Percentiles rank a stretch among this genome's conserved stretches.
Evolutionary conservation across 1,140 invertebrate genomes (phyloP).

Genomic region (Diorhabda elongata): DNA sequence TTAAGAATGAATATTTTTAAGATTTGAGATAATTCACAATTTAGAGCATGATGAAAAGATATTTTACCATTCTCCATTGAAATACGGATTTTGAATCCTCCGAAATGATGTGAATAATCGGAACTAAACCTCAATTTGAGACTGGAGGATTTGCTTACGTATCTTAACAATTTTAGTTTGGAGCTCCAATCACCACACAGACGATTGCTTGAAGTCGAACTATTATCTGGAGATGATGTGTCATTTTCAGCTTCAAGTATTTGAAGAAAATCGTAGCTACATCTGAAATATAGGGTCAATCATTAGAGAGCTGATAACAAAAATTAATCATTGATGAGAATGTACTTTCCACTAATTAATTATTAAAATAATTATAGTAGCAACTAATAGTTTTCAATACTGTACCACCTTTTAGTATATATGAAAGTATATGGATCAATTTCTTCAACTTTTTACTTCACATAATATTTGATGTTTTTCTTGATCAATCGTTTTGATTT

Average conservation of each 20-base stretch:
- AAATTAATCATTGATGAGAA: too few relatives aligned
- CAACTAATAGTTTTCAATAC: too few relatives aligned
- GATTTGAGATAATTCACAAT: background rate
- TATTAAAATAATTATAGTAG: too few relatives aligned
- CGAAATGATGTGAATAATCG: slow-evolving; percentile 68
- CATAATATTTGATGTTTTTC: too few relatives aligned
- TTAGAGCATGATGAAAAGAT: background rate
- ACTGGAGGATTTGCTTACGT: slow-evolving; percentile 52
- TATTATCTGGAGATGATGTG: slow-evolving; percentile 13
- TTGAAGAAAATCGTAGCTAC: slow-evolving; percentile 68
- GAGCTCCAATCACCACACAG: slow-evolving; percentile 71
- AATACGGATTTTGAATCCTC: slow-evolving; percentile 64
- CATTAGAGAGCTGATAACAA: too few relatives aligned
- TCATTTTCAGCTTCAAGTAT: slow-evolving; percentile 50
- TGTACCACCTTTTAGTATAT: too few relatives aligned
- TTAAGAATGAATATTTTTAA: too few relatives aligned
- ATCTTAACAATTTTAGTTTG: slow-evolving; percentile 65
- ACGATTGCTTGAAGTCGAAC: slow-evolving; percentile 39
- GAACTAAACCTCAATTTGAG: slow-evolving; percentile 62
- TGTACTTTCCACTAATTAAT: too few relatives aligned
- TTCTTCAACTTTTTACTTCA: too few relatives aligned
- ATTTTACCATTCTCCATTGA: slow-evolving; percentile 63
- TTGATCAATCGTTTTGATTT: too few relatives aligned
- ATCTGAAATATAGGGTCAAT: slow-evolving; percentile 49
- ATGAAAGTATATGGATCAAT: too few relatives aligned